Base-by-base conservation (phyloP, 2,888 invertebrate species). In the Patella pellucida region DNA sequence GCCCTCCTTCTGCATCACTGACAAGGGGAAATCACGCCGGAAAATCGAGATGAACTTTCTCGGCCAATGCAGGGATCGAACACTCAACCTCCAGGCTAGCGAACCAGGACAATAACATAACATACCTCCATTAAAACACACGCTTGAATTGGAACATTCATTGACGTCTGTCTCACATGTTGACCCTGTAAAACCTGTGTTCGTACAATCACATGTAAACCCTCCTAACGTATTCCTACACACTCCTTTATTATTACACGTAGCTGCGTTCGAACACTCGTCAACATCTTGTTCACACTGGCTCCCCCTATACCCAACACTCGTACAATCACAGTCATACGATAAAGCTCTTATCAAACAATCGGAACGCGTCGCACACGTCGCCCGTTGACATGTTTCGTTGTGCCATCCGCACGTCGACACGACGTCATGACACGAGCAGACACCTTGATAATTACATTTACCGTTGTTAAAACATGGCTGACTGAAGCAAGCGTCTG, bases 111-210 rank as follows among this genome's bases (percentile, higher is more conserved):
- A 31, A 31, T 3, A 31, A 4, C 4, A 2, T 52, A 56, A 71
- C 81, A 76, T 72, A 87, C 88, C 88, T 80, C 84, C 85, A 80
- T 88, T 88, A 79, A 82, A 86, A 76, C 89, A 89, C 1, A 85
- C 78, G 68, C 79, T 78, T 4, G 77, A 71, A 15, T 77, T 78
- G 14, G 68, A 68, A 75, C 88, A 89, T 74, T 88, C 88, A 75
- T 88, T 79, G 9, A 87, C 77, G 69, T 87, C 87, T 9, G 75
- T 72, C 19, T 81, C 72, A 81, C 88, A 88, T 9, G 75, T 54
- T 14, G 67, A 51, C 0, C 88, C 89, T n/a, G 75, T 77, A 78
- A 83, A 88, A 14, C 88, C 87, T 5, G 86, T 87, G 27, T 79
- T 81, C 11, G 67, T 50, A 78, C 87, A 89, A 70, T 83, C 75